Evolutionary conservation across 2,113 vertebrate species (phyloP), one percentile per base, ranked within the genome.

Genomic region (Glaucidium brasilianum): DNA sequence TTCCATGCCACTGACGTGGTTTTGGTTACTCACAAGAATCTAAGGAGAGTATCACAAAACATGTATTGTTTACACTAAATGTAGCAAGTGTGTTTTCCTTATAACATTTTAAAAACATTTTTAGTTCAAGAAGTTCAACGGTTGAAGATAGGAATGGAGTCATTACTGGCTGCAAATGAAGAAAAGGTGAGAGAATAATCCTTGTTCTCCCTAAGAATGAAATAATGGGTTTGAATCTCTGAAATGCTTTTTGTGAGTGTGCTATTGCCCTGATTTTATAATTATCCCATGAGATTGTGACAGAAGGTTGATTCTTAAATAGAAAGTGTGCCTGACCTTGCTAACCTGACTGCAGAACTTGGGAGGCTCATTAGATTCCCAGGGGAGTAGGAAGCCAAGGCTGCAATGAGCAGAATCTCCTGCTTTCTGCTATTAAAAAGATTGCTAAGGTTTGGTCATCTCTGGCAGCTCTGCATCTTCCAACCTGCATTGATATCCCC

Each of bases 101-200:
- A 45, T 9, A 75, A 86, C 19, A n/a, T 78, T 85, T 88, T 37
- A 4, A 62, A 96, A 96, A 90, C 41, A 30, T 92, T 96, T 98
- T 85, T 97, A 99, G 99, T 99, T 95, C 98, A 99, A 97, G 99
- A 99, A 97, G 97, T 99, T 83, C 99, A 99, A 39, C 97, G 97
- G 82, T 95, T 99, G 94, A 99, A 99, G 97, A 97, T 97, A 80
- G 99, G 99, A 68, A 99, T 99, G 98, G 99, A 99, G 92, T 98
- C 98, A 0, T 96, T 99, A 59, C 77, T 99, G 63, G 97, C 98
- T 92, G 98, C 99, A 86, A 99, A 99, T 92, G 98, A 99, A 95
- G 99, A 99, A 97, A 99, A 99, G 98, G 99, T 99, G 92, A 98
- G 97, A 67, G 88, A 80, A 78, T 11, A 76, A 47, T 80, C 26